Percentiles rank a stretch among this genome's conserved stretches.
Conservation (phyloP, 1,140 invertebrate species). For the Saccostrea echinata region DNA sequence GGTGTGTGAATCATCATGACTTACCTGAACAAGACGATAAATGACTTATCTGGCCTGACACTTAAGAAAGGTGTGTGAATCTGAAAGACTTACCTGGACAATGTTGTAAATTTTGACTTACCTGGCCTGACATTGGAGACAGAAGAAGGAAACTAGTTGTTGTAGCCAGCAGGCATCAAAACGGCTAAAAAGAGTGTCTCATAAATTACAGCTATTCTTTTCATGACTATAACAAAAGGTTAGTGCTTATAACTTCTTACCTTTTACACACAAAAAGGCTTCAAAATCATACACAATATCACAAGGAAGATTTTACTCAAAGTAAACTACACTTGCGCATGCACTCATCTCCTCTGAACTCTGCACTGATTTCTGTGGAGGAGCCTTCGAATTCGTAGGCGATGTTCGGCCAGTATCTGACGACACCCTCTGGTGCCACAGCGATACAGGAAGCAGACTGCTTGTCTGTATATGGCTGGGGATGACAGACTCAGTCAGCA, state of each 20-base stretch:
- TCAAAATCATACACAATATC: too few species aligned
- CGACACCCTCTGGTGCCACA: slow-evolving; percentile 93
- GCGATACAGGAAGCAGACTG: slow-evolving; percentile 90
- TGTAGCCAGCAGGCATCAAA: slow-evolving; percentile 92
- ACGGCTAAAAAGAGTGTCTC: too few species aligned
- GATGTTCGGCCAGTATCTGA: slow-evolving; percentile 94
- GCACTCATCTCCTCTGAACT: slow-evolving; percentile 90
- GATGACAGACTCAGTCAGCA: slow-evolving; percentile 93
- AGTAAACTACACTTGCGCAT: slow-evolving; percentile 72
- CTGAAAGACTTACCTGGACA: not conserved
- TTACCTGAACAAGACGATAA: not conserved
- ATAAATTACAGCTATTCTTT: too few species aligned
- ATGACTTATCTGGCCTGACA: not conserved
- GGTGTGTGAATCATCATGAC: not conserved
- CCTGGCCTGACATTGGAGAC: slow-evolving; percentile 82
- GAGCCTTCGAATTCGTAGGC: slow-evolving; percentile 92
- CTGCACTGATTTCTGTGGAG: slow-evolving; percentile 91
- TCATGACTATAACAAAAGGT: too few species aligned
- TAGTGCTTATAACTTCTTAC: too few species aligned
- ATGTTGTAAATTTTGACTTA: slow-evolving; percentile 51
- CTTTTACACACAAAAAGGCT: not conserved
- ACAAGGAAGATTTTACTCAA: slow-evolving; percentile 62
- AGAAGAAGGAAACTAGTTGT: slow-evolving; percentile 93
- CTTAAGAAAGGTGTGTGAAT: not conserved
- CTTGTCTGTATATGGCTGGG: slow-evolving; percentile 83